A percentile compares a stretch with the other conserved stretches of the same genome.
Evolutionary conservation across 2,888 invertebrate genomes (phyloP).

Genomic region (Meloe dianella): DNA sequence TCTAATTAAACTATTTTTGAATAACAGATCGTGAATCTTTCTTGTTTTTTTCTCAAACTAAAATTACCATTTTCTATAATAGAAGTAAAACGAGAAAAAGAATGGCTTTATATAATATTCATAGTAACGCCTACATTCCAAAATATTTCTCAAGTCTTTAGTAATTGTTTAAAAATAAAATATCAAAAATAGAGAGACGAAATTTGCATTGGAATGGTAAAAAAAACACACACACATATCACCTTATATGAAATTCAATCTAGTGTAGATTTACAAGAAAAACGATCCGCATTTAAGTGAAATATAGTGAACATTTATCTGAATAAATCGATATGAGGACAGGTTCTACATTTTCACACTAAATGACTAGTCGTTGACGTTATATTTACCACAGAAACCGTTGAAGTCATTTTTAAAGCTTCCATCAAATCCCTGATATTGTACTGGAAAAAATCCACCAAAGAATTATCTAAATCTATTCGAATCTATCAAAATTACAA

Average conservation of each 20-base stretch:
- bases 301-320: neutral
- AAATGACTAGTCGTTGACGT: neutral
- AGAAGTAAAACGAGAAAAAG: neutral
- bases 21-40: neutral
- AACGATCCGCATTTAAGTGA: neutral
- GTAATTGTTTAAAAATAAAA: neutral
- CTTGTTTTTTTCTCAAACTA: neutral
- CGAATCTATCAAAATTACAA: too few relatives aligned
- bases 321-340: neutral
- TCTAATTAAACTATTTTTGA: neutral
- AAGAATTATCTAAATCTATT: too few relatives aligned
- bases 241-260: neutral
- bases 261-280: neutral
- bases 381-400: neutral
- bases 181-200: neutral
- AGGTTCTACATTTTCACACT: neutral
- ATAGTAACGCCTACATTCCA: neutral
- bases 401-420: neutral
- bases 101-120: slow-evolving; percentile 1
- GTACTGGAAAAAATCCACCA: too few relatives aligned
- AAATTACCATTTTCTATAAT: neutral
- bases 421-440: too few relatives aligned
- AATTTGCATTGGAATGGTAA: neutral
- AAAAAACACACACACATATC: neutral
- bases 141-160: neutral